A percentile compares a stretch with the other conserved stretches of the same genome.
phyloP scores from a whole-genome alignment of 2,113 vertebrate genomes.

The Myocastor coypus region DNA sequence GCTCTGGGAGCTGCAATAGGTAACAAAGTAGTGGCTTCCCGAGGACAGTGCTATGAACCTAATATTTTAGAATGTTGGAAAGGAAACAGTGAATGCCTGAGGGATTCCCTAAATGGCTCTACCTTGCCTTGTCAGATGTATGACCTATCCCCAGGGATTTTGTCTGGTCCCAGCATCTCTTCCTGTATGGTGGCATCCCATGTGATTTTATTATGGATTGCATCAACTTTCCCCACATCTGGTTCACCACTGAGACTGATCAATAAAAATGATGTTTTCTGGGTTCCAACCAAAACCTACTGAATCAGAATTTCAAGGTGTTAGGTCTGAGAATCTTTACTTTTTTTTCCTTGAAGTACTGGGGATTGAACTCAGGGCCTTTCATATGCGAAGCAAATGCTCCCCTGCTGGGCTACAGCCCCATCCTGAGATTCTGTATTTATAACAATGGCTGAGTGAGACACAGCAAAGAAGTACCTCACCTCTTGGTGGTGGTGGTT shows the following conservation, averaged over 20 bases:
- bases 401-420: background rate
- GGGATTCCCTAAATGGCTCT: background rate
- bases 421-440: background rate
- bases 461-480: background rate
- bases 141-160: background rate
- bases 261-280: background rate
- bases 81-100: background rate
- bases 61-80: background rate
- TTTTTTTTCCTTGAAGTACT: background rate
- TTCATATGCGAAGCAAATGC: background rate
- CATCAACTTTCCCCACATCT: background rate
- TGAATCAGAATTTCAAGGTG: background rate
- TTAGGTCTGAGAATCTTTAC: background rate
- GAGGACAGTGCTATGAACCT: background rate
- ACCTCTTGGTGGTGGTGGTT: background rate
- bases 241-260: background rate
- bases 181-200: background rate
- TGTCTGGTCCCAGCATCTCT: background rate
- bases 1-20: background rate
- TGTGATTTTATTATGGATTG: background rate
- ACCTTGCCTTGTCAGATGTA: background rate
- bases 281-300: background rate
- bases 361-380: background rate
- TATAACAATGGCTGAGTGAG: background rate
- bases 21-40: background rate